Percentiles rank a stretch among this genome's conserved stretches.
Conservation (phyloP, 2,113 vertebrate genomes). For the Picathartes gymnocephalus region DNA sequence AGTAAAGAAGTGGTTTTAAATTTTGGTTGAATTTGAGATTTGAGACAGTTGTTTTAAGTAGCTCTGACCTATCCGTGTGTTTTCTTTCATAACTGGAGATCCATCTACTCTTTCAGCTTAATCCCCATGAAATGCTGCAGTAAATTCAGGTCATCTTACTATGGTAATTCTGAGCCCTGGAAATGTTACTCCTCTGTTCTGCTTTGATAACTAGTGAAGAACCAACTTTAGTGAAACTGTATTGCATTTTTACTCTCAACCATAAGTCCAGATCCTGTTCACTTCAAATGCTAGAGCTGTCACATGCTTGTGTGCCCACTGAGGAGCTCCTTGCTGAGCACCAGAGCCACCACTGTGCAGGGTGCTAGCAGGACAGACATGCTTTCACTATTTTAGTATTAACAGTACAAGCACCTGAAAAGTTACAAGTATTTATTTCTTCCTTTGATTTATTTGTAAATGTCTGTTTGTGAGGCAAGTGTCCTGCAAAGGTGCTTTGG, state of each 20-base stretch:
- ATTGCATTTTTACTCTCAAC: background rate
- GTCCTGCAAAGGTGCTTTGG: background rate
- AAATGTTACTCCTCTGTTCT: background rate
- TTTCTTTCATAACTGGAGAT: background rate
- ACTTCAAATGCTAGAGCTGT: background rate
- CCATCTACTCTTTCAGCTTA: background rate
- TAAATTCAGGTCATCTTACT: background rate
- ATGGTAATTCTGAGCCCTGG: background rate
- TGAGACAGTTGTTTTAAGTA: background rate
- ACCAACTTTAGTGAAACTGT: background rate
- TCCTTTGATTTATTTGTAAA: background rate
- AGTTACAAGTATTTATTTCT: background rate
- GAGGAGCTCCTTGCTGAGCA: background rate
- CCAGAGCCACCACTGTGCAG: accelerated
- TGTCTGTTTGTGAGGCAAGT: background rate
- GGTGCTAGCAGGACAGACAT: background rate
- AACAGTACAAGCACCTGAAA: background rate
- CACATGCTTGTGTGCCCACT: too few relatives aligned
- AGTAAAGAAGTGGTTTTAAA: background rate
- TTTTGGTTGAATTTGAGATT: background rate
- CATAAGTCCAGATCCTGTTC: background rate
- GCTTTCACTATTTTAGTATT: background rate
- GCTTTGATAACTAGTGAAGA: background rate
- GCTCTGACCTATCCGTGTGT: background rate
- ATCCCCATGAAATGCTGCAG: background rate